Percentiles rank a stretch among this genome's conserved stretches.
Evolutionary conservation across 2,888 invertebrate genomes (phyloP).

Genomic region (Drosophila stalkeri): DNA sequence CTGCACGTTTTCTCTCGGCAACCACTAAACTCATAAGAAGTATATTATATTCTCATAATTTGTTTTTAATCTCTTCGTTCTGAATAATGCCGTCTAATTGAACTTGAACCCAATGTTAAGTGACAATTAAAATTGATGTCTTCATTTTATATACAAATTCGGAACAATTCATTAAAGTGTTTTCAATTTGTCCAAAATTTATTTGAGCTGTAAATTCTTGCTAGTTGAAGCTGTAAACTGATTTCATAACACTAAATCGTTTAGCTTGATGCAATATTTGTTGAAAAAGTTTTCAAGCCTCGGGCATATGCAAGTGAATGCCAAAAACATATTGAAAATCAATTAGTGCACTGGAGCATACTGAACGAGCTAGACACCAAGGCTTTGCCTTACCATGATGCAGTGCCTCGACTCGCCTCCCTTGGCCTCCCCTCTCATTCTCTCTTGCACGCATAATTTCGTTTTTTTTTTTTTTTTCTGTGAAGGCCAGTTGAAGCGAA

Average conservation of each 20-base stretch:
- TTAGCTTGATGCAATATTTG: slow-evolving; percentile 22
- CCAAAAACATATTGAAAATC: slow-evolving; percentile 60
- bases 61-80: slow-evolving; percentile 13
- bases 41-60: background rate
- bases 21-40: background rate
- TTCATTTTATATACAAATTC: slow-evolving; percentile 59
- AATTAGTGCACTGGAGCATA: slow-evolving; percentile 52
- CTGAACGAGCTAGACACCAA: slow-evolving; percentile 22
- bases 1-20: background rate
- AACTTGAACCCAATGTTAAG: slow-evolving; percentile 71
- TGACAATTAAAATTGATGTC: slow-evolving; percentile 67
- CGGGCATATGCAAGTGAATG: slow-evolving; percentile 43
- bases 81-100: slow-evolving; percentile 50
- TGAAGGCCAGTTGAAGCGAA: slow-evolving; percentile 29
- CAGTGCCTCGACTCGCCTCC: slow-evolving; percentile 5
- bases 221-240: slow-evolving; percentile 12
- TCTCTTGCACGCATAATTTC: slow-evolving; percentile 40
- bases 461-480: slow-evolving; percentile 26
- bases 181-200: background rate
- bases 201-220: slow-evolving; percentile 2
- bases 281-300: slow-evolving; percentile 17
- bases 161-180: slow-evolving; percentile 22
- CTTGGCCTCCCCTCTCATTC: background rate
- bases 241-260: slow-evolving; percentile 16
- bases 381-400: slow-evolving; percentile 16